phyloP scores from a whole-genome alignment of 1,140 invertebrate genomes.

The Drepana arcuata region DNA sequence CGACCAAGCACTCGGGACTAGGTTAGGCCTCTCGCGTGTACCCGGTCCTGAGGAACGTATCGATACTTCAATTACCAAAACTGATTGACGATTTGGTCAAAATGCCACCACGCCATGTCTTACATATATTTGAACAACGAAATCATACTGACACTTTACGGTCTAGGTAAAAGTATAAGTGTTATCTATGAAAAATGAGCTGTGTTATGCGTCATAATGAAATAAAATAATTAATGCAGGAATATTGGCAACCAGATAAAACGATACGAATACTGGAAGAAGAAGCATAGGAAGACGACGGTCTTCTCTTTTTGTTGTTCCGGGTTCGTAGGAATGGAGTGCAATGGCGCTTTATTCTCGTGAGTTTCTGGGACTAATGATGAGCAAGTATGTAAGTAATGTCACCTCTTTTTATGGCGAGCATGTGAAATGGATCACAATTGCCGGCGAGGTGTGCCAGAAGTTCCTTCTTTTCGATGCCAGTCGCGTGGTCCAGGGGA shows the following conservation, averaged over 20 bases:
- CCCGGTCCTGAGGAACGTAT: constrained; percentile 52
- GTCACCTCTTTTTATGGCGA: constrained; percentile 50
- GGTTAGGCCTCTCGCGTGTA: constrained; percentile 44
- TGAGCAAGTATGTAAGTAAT: too few relatives aligned
- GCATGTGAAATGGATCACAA: constrained; percentile 50
- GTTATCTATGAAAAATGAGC: constrained; percentile 6
- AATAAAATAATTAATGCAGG: constrained; percentile 1
- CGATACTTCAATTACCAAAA: too few relatives aligned
- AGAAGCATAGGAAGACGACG: too few relatives aligned
- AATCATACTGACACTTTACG: not conserved
- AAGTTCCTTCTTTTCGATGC: constrained; percentile 46
- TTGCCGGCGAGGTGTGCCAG: constrained; percentile 49
- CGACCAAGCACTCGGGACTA: constrained; percentile 40
- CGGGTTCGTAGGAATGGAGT: too few relatives aligned
- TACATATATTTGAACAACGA: not conserved
- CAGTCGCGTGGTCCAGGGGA: constrained; percentile 44
- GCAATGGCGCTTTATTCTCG: too few relatives aligned
- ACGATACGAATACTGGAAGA: too few relatives aligned
- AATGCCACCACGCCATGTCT: too few relatives aligned
- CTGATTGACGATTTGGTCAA: too few relatives aligned
- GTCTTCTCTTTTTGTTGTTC: too few relatives aligned
- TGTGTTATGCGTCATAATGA: not conserved
- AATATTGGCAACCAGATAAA: too few relatives aligned
- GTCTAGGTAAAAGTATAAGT: constrained; percentile 1
- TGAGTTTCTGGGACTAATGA: too few relatives aligned